A percentile compares a stretch with the other conserved stretches of the same genome.
Conservation (phyloP, 2,113 vertebrate species). For the Rhineura floridana region DNA sequence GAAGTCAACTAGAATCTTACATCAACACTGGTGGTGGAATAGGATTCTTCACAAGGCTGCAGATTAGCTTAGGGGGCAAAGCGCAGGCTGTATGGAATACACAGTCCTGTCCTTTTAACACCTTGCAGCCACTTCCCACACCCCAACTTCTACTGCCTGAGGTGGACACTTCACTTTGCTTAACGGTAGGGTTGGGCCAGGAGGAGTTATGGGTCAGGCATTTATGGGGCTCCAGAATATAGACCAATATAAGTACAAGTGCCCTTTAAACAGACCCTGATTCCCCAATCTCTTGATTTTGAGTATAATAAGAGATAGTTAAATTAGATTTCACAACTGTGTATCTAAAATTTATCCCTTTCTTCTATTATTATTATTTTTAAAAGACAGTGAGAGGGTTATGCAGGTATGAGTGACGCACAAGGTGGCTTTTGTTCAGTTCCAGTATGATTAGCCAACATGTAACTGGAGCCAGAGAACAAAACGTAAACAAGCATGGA, state of each 20-base stretch:
- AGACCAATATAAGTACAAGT: not conserved
- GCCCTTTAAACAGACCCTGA: not conserved
- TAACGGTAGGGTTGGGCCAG: too few relatives aligned
- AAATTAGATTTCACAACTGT: not conserved
- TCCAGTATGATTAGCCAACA: not conserved
- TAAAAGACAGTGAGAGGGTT: not conserved
- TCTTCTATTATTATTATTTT: not conserved
- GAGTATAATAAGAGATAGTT: not conserved
- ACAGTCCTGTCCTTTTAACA: not conserved
- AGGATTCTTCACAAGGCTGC: too few relatives aligned
- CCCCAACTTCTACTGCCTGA: too few relatives aligned
- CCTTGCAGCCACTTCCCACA: too few relatives aligned
- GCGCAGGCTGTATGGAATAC: not conserved
- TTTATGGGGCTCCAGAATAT: too few relatives aligned
- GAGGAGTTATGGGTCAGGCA: too few relatives aligned
- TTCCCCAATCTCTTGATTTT: not conserved
- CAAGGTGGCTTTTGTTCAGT: not conserved
- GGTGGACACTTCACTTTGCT: too few relatives aligned
- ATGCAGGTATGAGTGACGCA: conserved; percentile 5
- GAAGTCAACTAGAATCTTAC: too few relatives aligned
- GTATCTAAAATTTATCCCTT: not conserved
- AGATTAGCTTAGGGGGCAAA: not conserved
- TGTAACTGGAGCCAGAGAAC: conserved; percentile 40
- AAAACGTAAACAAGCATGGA: conserved; percentile 49
- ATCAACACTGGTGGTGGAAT: too few relatives aligned